phyloP scores from a whole-genome alignment of 1,140 invertebrate species.

The Temnothorax nylanderi region DNA sequence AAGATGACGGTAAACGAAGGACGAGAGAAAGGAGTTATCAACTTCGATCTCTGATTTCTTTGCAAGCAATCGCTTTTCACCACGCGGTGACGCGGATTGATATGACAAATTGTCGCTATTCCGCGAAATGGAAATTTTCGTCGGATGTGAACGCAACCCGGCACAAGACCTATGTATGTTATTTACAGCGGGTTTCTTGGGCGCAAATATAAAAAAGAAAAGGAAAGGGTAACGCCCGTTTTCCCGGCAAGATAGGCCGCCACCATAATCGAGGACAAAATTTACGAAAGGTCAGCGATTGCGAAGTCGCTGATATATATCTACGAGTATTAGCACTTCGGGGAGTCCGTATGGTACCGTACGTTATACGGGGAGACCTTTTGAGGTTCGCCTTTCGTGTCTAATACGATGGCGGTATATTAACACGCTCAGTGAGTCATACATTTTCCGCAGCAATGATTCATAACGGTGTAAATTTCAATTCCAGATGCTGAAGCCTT shows the following conservation, averaged over 20 bases:
- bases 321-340: constrained; percentile 55
- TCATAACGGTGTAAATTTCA: constrained; percentile 59
- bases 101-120: constrained; percentile 62
- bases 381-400: constrained; percentile 48
- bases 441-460: constrained; percentile 53
- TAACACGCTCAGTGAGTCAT: constrained; percentile 45
- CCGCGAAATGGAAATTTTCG: constrained; percentile 16
- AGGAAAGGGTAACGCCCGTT: neutral
- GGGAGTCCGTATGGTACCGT: constrained; percentile 17
- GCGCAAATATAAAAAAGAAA: constrained; percentile 9
- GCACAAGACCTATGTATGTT: neutral
- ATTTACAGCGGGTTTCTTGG: constrained; percentile 2
- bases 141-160: neutral
- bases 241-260: neutral
- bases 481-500: constrained; percentile 13
- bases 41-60: constrained; percentile 71
- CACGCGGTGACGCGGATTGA: neutral
- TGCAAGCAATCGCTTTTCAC: constrained; percentile 37
- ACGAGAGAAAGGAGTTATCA: constrained; percentile 65
- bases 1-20: neutral
- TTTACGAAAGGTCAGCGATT: constrained; percentile 56
- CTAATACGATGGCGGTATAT: constrained; percentile 53
- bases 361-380: constrained; percentile 25
- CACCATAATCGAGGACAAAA: constrained; percentile 35
- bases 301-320: constrained; percentile 48